Percentiles rank a stretch among this genome's conserved stretches.
These are phyloP conservation scores for Melieria picta DNA, from an alignment of 2,888 invertebrate species.

Conservation along the genomic window DNA sequence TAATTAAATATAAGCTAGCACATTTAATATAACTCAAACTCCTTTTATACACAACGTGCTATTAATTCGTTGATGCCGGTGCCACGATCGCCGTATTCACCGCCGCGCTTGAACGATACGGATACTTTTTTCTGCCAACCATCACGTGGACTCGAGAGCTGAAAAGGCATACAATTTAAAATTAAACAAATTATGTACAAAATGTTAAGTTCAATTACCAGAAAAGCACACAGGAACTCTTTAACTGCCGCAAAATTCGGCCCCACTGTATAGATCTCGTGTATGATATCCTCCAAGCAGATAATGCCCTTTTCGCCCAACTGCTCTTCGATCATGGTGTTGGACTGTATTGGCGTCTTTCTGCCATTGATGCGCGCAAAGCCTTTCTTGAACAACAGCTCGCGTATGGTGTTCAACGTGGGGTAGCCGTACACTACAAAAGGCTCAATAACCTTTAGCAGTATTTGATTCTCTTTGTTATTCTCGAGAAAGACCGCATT, in stretches of 20 bases:
- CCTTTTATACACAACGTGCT: constrained; percentile 59
- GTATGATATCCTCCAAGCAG: constrained; percentile 66
- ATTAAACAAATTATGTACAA: not conserved
- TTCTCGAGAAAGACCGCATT: constrained; percentile 62
- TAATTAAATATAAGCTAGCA: constrained; percentile 11
- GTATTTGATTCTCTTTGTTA: constrained; percentile 59
- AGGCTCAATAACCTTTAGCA: constrained; percentile 64
- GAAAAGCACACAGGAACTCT: constrained; percentile 59
- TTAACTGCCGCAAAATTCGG: constrained; percentile 60
- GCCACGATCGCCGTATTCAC: constrained; percentile 65
- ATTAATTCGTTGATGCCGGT: constrained; percentile 61
- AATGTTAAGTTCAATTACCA: constrained; percentile 56
- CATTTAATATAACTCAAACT: constrained; percentile 26
- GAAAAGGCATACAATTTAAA: constrained; percentile 25
- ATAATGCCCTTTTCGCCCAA: constrained; percentile 64
- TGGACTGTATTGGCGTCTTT: constrained; percentile 64
- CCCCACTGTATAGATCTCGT: constrained; percentile 64
- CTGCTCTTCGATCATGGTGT: constrained; percentile 63
- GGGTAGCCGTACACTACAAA: constrained; percentile 64
- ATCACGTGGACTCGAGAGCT: constrained; percentile 63
- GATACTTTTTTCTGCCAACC: constrained; percentile 65
- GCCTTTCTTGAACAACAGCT: constrained; percentile 64
- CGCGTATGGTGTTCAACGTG: constrained; percentile 59
- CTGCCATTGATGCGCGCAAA: constrained; percentile 61
- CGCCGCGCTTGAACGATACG: constrained; percentile 61